Base-by-base conservation (phyloP, 2,113 vertebrate species). In the Chionis minor region DNA sequence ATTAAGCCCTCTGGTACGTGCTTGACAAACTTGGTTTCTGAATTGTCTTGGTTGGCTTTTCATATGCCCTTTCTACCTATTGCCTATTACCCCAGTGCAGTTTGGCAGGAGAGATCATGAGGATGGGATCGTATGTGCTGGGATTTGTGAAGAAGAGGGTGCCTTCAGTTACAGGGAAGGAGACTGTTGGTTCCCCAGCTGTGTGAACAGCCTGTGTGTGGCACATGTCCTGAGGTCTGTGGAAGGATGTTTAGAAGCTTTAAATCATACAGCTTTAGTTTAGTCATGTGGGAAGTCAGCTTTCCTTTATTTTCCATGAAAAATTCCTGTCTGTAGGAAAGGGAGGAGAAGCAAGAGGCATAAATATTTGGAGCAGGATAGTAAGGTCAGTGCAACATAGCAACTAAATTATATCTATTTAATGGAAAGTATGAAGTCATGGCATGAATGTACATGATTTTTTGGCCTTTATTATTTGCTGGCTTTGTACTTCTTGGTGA, bases 91-190 rank as follows among this genome's bases (percentile, higher is more conserved):
- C 24, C 27, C 13, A 49, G 40, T 28, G 24, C 12, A 14, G 20
- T 87, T 51, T 82, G 55, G 3, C 38, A 56, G 9, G 23, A 33
- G 12, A 14, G 16, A 6, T 42, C 5, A 4, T 2, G 12, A n/a
- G 14, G 3, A 3, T n/a, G n/a, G 28, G 47, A 42, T 85, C 10
- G 7, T 10, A 5, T 0, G 0, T 61, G 23, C 35, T 65, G 51
- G 54, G 20, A 42, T 63, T 63, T 67, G 38, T 42, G n/a, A 61
- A 61, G 56, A 27, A 35, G 24, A 35, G 14, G 14, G 6, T 4
- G 20, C 33, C 10, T 61, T 56, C 33, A 14, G 18, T 45, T 40
- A 14, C 27, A 45, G 45, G 14, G 20, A 59, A 58, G 8, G 61
- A 81, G 38, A 10, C 26, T 45, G 23, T 49, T 12, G 0, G 14